phyloP scores from a whole-genome alignment of 2,888 invertebrate genomes.

The Trimorus sp. region DNA sequence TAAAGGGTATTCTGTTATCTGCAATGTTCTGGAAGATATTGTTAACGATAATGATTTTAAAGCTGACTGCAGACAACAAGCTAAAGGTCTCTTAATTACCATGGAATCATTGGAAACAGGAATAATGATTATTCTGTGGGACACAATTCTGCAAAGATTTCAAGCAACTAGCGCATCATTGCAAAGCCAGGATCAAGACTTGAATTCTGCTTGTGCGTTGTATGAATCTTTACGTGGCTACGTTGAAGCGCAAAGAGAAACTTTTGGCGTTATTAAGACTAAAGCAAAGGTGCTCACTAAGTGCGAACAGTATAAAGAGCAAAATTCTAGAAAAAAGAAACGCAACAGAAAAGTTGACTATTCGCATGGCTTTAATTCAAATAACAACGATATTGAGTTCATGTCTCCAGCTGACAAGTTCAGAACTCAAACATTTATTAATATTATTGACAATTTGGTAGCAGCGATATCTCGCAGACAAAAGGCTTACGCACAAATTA shows the following conservation, averaged over 20 bases:
- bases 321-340: constrained; percentile 1
- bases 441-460: constrained; percentile 25
- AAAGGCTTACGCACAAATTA: constrained; percentile 4
- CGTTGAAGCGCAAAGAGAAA: not conserved
- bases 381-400: not conserved
- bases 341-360: not conserved
- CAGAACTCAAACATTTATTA: not conserved
- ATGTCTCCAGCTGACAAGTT: constrained; percentile 11
- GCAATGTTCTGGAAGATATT: constrained; percentile 4
- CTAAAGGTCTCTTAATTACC: constrained; percentile 10
- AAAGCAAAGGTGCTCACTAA: constrained; percentile 4
- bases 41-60: constrained; percentile 1
- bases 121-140: constrained; percentile 22
- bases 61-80: constrained; percentile 20
- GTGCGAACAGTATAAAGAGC: not conserved
- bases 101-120: constrained; percentile 27
- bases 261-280: not conserved
- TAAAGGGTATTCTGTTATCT: constrained; percentile 28
- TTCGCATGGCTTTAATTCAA: constrained; percentile 1
- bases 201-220: constrained; percentile 18
- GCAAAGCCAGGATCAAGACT: constrained; percentile 17
- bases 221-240: constrained; percentile 16
- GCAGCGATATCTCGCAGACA: not conserved
- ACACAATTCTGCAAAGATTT: constrained; percentile 20
- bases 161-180: constrained; percentile 12